Evolutionary conservation across 2,113 vertebrate species (phyloP), one percentile per base, ranked within the genome.

Genomic region (Onychorhynchus coronatus): DNA sequence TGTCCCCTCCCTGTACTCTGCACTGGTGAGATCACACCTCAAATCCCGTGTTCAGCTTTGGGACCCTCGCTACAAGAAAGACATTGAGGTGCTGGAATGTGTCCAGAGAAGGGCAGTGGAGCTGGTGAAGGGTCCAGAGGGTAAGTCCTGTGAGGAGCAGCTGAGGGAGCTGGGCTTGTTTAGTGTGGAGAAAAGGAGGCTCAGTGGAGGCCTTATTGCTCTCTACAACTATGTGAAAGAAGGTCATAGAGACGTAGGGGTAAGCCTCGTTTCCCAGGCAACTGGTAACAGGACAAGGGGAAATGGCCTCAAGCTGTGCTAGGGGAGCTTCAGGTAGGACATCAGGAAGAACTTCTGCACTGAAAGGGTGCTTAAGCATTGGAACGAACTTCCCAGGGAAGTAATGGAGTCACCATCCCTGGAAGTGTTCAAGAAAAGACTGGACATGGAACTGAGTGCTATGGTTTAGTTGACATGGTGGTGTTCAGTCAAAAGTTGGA

Each of bases 261-360:
- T 24, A 1, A 0, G 17, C 61, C 25, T 62, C 30, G 15, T 62
- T 42, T 89, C 30, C 21, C 41, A 31, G 21, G 41, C 25, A 70
- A 9, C 21, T 18, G 55, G 30, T 0, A 0, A 19, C 18, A 58
- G 18, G 8, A 66, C 24, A 35, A 47, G 55, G 47, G 30, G 35
- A 70, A 47, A 55, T 47, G 46, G 20, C 70, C 20, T 61, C 24
- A 61, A 68, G n/a, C 39, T 75, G 53, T 0, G 0, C 46, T 25
- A 53, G 15, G n/a, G 11, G 39, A 65, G 41, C 28, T 53, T 41
- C 39, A 30, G 39, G 18, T 14, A 28, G 61, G 61, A 41, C 39
- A 41, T 63, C 61, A 41, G 39, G 18, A 63, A 30, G 7, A 63
- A 63, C 30, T 75, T 46, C n/a, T 89, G 53, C 44, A 21, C 37